Percentiles rank a stretch among this genome's conserved stretches.
Evolutionary conservation across 2,797 vertebrate genomes (phyloP).

Genomic region (Myripristis jacobus): DNA sequence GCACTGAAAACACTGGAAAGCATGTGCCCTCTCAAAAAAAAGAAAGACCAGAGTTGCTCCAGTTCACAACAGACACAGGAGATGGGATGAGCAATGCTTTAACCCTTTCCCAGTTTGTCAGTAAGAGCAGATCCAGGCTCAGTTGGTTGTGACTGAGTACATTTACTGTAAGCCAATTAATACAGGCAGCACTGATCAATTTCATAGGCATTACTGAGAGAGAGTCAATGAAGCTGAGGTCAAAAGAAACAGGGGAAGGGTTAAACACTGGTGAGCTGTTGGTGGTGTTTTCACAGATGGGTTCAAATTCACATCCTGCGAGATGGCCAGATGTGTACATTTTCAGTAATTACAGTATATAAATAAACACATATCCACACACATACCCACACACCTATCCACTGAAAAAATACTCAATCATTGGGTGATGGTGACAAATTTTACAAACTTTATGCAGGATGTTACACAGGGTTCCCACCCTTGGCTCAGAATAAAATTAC

Average conservation of each 20-base stretch:
- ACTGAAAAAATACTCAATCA: slow-evolving; percentile 52
- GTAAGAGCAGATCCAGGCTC: slow-evolving; percentile 10
- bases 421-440: slow-evolving; percentile 69
- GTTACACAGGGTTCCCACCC: slow-evolving; percentile 78
- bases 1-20: slow-evolving; percentile 11
- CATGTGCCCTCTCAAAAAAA: slow-evolving; percentile 10
- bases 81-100: slow-evolving; percentile 49
- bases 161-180: background rate
- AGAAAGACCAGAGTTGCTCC: slow-evolving; percentile 5
- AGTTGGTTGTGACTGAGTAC: background rate
- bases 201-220: background rate
- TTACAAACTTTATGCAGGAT: slow-evolving; percentile 60
- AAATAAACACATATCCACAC: slow-evolving; percentile 4
- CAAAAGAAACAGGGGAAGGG: slow-evolving; percentile 66
- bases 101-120: slow-evolving; percentile 67
- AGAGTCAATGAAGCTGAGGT: slow-evolving; percentile 10
- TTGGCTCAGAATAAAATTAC: background rate
- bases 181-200: background rate
- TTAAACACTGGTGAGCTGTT: slow-evolving; percentile 72
- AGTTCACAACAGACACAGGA: slow-evolving; percentile 35
- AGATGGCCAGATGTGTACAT: slow-evolving; percentile 44
- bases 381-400: slow-evolving; percentile 45
- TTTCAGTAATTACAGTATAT: slow-evolving; percentile 33
- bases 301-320: slow-evolving; percentile 46
- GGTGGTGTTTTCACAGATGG: slow-evolving; percentile 44